Base-by-base conservation (phyloP, 1,140 invertebrate genomes). In the Cylas formicarius region DNA sequence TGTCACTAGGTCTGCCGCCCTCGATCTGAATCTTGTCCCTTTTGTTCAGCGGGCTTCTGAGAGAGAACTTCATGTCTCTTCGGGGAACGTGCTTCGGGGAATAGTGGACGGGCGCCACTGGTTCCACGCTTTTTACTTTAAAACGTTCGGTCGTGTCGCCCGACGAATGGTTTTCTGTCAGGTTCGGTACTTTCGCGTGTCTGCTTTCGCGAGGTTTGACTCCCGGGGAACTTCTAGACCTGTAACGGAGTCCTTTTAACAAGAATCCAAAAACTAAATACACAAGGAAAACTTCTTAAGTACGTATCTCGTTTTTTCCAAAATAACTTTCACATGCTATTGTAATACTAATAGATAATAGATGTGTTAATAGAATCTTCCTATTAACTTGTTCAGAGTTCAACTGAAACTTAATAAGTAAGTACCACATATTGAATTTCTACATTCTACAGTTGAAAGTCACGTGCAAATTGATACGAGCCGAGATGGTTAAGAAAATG, bases 41-140 rank as follows among this genome's bases (percentile, higher is more conserved):
- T 39, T 55, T 63, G 10, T 51, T 46, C 27, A 63, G 34, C 2
- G 63, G 59, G 9, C 59, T 58, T 34, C 49, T 60, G 9, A 62
- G 35, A 10, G 56, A 59, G 36, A 64, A 65, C 27, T 61, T 64
- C 6, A 54, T 53, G 14, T 65, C 56, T 31, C 52, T 60, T 24
- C 55, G 57, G 1, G 33, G 44, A 10, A 48, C 14, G 27, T 51
- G 47, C 43, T 63, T 63, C 10, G 63, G 53, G n/a, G 59, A 56
- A 55, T 60, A 56, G 49, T 58, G 60, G 20, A 65, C 49, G 4
- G 63, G 59, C 2, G 58, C 54, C 33, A 56, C 45, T 29, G 46
- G 39, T 36, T 44, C 40, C 1, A 36, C 19, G 10, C 18, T 10
- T 27, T 42, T 50, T 19, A 53, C 40, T 28, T 53, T 58, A 17